Conservation (phyloP, 1,140 invertebrate genomes). For the Limonius californicus region DNA sequence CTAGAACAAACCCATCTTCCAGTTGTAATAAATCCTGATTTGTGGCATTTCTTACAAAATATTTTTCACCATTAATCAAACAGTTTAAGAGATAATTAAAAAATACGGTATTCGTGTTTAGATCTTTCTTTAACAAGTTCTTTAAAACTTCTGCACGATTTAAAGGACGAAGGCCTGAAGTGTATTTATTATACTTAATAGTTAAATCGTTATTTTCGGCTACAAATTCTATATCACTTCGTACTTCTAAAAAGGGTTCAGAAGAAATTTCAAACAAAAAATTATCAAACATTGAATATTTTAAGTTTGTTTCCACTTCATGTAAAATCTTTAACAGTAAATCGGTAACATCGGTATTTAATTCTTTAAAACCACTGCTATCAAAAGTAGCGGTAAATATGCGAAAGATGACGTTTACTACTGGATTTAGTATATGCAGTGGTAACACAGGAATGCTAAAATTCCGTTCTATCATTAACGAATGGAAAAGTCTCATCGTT, state of each 20-base stretch:
- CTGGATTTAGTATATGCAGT: constrained; percentile 25
- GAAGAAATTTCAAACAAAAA: constrained; percentile 33
- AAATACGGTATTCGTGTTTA: neutral
- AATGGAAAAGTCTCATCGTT: constrained; percentile 48
- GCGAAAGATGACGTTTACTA: constrained; percentile 31
- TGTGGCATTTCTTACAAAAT: constrained; percentile 23
- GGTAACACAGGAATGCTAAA: constrained; percentile 24
- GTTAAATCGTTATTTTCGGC: constrained; percentile 17
- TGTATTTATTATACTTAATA: constrained; percentile 18
- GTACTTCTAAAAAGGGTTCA: neutral
- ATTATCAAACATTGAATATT: constrained; percentile 29
- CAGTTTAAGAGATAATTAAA: constrained; percentile 33
- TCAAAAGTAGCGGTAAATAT: constrained; percentile 30
- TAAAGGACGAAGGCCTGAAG: neutral
- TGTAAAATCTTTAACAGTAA: neutral
- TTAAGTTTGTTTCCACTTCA: constrained; percentile 1
- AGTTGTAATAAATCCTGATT: constrained; percentile 27
- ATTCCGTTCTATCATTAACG: constrained; percentile 39
- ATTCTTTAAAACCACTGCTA: neutral
- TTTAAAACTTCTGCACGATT: neutral
- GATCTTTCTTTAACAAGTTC: neutral
- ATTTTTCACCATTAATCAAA: constrained; percentile 26
- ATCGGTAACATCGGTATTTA: neutral
- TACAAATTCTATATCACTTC: constrained; percentile 25
- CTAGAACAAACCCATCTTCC: constrained; percentile 29